These are phyloP conservation scores for Tolypeutes matacus DNA, from an alignment of 2,797 vertebrate species.

Conservation along the genomic window DNA sequence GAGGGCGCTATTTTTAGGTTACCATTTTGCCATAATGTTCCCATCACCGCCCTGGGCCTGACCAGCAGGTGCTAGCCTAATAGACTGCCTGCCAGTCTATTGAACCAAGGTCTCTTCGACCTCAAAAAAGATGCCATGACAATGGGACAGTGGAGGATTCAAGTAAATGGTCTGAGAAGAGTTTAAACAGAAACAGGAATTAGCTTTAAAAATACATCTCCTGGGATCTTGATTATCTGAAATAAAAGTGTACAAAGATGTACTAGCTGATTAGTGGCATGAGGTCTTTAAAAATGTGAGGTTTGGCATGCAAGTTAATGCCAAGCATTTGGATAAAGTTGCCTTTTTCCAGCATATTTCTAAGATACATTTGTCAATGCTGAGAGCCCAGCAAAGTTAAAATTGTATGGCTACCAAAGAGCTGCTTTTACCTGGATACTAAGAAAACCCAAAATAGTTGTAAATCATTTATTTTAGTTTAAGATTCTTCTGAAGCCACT, in stretches of 20 bases:
- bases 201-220: conserved; percentile 31
- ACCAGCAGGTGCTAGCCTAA: conserved; percentile 63
- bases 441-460: conserved; percentile 51
- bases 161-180: conserved; percentile 9
- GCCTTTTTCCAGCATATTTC: conserved; percentile 47
- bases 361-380: neutral
- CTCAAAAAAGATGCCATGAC: conserved; percentile 35
- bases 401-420: neutral
- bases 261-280: conserved; percentile 53
- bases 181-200: conserved; percentile 15
- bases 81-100: neutral
- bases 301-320: conserved; percentile 46
- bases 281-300: conserved; percentile 26
- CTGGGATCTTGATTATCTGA: neutral
- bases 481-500: conserved; percentile 24
- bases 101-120: conserved; percentile 49
- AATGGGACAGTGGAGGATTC: conserved; percentile 1
- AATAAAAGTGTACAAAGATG: conserved; percentile 46
- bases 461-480: conserved; percentile 28
- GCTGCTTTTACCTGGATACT: conserved; percentile 19
- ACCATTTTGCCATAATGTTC: conserved; percentile 37
- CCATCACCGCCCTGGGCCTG: conserved; percentile 58
- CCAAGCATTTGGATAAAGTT: conserved; percentile 45
- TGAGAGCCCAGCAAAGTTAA: conserved; percentile 41
- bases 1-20: conserved; percentile 65